Evolutionary conservation across 2,797 vertebrate species (phyloP).

Genomic region (Aulostomus chinensis): DNA sequence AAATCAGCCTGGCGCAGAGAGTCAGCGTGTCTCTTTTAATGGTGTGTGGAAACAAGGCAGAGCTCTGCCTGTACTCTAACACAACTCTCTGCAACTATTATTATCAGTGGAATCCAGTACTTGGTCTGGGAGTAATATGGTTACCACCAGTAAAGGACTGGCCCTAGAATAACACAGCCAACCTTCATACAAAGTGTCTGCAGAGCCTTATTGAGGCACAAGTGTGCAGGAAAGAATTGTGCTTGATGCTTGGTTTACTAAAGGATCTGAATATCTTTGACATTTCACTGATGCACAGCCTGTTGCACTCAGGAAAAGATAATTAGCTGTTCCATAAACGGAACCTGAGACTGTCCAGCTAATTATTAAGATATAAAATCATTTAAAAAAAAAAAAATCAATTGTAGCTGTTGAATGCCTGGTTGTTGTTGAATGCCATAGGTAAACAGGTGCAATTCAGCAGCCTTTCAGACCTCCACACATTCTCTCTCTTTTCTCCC

Average conservation of each 20-base stretch:
- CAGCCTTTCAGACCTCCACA: slow-evolving; percentile 12
- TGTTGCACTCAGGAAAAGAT: too few species aligned
- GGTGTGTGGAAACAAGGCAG: slow-evolving; percentile 28
- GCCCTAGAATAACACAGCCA: slow-evolving; percentile 73
- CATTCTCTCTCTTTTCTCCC: slow-evolving; percentile 26
- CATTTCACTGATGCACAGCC: too few species aligned
- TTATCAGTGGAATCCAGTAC: slow-evolving; percentile 75
- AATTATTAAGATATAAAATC: not conserved
- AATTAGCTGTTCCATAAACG: too few species aligned
- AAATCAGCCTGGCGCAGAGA: slow-evolving; percentile 3
- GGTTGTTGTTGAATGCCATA: too few species aligned
- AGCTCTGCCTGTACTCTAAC: slow-evolving; percentile 51
- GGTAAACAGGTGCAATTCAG: slow-evolving; percentile 50
- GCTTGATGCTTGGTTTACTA: not conserved
- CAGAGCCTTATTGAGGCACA: slow-evolving; percentile 25
- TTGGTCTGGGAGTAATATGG: slow-evolving; percentile 60
- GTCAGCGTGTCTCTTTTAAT: slow-evolving; percentile 33
- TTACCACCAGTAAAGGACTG: slow-evolving; percentile 54
- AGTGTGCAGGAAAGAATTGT: too few species aligned
- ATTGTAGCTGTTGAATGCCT: slow-evolving; percentile 1
- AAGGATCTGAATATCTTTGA: not conserved
- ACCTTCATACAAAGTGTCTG: slow-evolving; percentile 36
- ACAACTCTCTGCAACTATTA: slow-evolving; percentile 66
- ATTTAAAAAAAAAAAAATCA: not conserved
- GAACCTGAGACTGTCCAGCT: not conserved